phyloP scores from a whole-genome alignment of 1,140 invertebrate genomes.

The Spodoptera litura region DNA sequence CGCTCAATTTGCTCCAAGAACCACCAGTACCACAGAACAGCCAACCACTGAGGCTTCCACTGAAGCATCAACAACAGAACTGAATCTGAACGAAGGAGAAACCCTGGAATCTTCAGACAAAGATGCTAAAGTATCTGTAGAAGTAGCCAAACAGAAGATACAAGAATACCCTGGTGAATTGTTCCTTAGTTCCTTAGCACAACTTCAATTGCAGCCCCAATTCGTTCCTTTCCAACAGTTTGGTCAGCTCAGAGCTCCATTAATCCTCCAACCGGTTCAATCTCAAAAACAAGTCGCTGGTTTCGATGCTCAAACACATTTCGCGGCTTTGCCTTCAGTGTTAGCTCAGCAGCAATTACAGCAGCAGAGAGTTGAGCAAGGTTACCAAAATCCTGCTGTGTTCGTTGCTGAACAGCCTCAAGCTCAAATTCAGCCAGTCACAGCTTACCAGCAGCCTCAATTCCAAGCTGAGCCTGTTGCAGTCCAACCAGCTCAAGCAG shows the following conservation, averaged over 20 bases:
- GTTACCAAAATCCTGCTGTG: slow-evolving; percentile 64
- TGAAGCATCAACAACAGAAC: slow-evolving; percentile 66
- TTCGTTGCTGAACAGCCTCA: slow-evolving; percentile 60
- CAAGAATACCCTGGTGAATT: slow-evolving; percentile 78
- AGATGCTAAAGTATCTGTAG: slow-evolving; percentile 66
- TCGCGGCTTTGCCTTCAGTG: slow-evolving; percentile 75
- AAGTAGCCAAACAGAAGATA: slow-evolving; percentile 77
- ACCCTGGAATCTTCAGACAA: slow-evolving; percentile 53
- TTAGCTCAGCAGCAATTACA: slow-evolving; percentile 72
- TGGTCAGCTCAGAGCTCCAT: slow-evolving; percentile 64
- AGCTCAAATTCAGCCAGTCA: slow-evolving; percentile 32
- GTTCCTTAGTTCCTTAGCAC: slow-evolving; percentile 71
- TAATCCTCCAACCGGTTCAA: slow-evolving; percentile 65
- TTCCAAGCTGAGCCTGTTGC: slow-evolving; percentile 34
- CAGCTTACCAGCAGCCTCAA: slow-evolving; percentile 26
- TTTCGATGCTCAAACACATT: slow-evolving; percentile 73
- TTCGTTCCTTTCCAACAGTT: slow-evolving; percentile 69
- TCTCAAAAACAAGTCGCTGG: slow-evolving; percentile 60
- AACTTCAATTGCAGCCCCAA: slow-evolving; percentile 72
- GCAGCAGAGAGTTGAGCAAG: slow-evolving; percentile 57
- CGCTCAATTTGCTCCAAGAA: slow-evolving; percentile 66
- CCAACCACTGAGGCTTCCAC: slow-evolving; percentile 65
- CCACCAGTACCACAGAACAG: slow-evolving; percentile 58
- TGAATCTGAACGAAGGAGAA: slow-evolving; percentile 72
- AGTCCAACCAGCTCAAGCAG: slow-evolving; percentile 4